These are phyloP conservation scores for Oryzias melastigma DNA, from an alignment of 2,113 vertebrate species.

Conservation along the genomic window DNA sequence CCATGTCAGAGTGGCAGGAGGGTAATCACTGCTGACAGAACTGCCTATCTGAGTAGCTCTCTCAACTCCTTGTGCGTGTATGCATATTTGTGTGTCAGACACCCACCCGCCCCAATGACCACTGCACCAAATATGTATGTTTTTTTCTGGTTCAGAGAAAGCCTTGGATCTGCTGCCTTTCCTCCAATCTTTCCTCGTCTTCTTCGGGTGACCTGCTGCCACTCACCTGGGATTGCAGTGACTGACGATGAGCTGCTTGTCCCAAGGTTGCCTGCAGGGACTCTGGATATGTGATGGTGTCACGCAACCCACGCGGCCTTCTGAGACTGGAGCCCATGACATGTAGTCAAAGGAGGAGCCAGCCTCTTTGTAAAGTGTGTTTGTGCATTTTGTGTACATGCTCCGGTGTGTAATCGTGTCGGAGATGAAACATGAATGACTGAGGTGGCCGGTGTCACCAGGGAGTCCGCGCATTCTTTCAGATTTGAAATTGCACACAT, in stretches of 20 bases:
- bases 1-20: slow-evolving; percentile 63
- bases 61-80: slow-evolving; percentile 17
- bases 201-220: slow-evolving; percentile 41
- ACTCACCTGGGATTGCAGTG: slow-evolving; percentile 55
- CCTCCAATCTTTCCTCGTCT: slow-evolving; percentile 26
- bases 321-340: slow-evolving; percentile 51
- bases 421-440: slow-evolving; percentile 64
- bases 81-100: slow-evolving; percentile 24
- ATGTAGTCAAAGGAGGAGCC: slow-evolving; percentile 47
- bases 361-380: slow-evolving; percentile 41
- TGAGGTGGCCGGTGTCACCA: slow-evolving; percentile 51
- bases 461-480: slow-evolving; percentile 52
- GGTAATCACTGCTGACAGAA: slow-evolving; percentile 68
- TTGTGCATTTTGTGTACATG: slow-evolving; percentile 17
- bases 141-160: slow-evolving; percentile 44
- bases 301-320: slow-evolving; percentile 51
- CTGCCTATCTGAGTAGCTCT: slow-evolving; percentile 64
- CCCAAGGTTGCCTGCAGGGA: slow-evolving; percentile 50
- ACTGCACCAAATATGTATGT: slow-evolving; percentile 49
- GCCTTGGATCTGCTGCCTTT: slow-evolving; percentile 51
- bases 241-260: slow-evolving; percentile 60
- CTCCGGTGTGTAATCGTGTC: slow-evolving; percentile 52
- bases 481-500: slow-evolving; percentile 47
- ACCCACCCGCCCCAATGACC: slow-evolving; percentile 40
- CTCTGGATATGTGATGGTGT: slow-evolving; percentile 58